Percentiles rank a stretch among this genome's conserved stretches.
Conservation (phyloP, 2,113 vertebrate genomes). For the Myxocyprinus asiaticus region DNA sequence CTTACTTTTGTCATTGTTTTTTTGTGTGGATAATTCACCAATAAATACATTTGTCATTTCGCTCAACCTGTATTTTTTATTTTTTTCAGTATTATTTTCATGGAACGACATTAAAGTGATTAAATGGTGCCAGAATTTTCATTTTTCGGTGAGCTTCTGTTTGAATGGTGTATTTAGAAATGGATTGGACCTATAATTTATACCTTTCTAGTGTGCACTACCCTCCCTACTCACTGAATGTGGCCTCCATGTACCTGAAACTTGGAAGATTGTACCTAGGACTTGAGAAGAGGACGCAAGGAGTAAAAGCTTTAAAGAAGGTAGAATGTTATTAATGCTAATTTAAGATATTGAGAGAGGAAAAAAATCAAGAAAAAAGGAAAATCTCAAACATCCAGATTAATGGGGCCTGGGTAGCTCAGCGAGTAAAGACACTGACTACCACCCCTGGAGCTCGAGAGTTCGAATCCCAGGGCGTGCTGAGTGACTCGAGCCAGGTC, state of each 20-base stretch:
- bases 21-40: too few relatives aligned
- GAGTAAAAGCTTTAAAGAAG: constrained; percentile 87
- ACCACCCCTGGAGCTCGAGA: too few relatives aligned
- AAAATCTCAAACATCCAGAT: not conserved
- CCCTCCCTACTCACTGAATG: constrained; percentile 91
- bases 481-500: too few relatives aligned
- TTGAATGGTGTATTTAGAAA: too few relatives aligned
- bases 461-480: too few relatives aligned
- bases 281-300: constrained; percentile 83
- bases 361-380: not conserved
- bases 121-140: too few relatives aligned
- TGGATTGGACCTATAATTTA: not conserved
- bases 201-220: constrained; percentile 84
- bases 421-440: too few relatives aligned
- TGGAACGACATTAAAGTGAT: too few relatives aligned
- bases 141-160: too few relatives aligned
- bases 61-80: not conserved
- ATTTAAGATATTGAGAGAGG: not conserved
- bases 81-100: constrained; percentile 13
- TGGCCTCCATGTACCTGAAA: constrained; percentile 98
- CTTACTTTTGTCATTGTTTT: too few relatives aligned
- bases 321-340: constrained; percentile 63
- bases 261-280: constrained; percentile 89
- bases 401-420: not conserved
- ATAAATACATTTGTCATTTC: too few relatives aligned